phyloP scores from a whole-genome alignment of 1,140 invertebrate genomes.

The Pseudomyrmex dendroicus region DNA sequence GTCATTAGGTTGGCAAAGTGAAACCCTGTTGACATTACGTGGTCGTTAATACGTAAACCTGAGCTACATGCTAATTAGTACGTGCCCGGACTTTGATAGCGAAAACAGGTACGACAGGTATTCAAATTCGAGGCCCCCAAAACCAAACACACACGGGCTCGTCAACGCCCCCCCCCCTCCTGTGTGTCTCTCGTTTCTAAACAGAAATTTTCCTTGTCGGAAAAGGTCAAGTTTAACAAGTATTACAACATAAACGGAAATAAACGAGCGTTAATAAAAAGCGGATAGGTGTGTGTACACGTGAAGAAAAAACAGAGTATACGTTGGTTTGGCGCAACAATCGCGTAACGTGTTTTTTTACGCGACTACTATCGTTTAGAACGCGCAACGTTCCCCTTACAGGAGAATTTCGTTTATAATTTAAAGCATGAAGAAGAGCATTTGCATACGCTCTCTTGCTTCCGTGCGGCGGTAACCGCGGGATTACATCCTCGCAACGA shows the following conservation, averaged over 20 bases:
- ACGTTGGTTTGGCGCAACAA: too few relatives aligned
- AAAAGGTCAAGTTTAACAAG: too few relatives aligned
- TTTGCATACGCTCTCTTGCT: constrained; percentile 10
- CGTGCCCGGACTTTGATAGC: constrained; percentile 34
- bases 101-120: not conserved
- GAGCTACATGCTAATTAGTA: constrained; percentile 49
- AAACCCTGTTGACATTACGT: constrained; percentile 55
- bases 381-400: constrained; percentile 27
- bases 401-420: constrained; percentile 50
- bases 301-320: too few relatives aligned
- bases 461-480: not conserved
- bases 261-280: not conserved
- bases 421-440: constrained; percentile 32
- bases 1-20: constrained; percentile 49
- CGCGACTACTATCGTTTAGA: too few relatives aligned
- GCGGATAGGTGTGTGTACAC: too few relatives aligned
- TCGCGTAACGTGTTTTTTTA: too few relatives aligned
- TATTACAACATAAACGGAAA: too few relatives aligned
- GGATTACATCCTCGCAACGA: not conserved
- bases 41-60: constrained; percentile 51
- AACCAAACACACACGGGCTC: not conserved
- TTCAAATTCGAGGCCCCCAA: constrained; percentile 16
- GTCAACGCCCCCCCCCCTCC: not conserved
- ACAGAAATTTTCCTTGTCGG: not conserved
- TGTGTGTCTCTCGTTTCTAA: not conserved